Percentiles rank a stretch among this genome's conserved stretches.
phyloP scores from a whole-genome alignment of 2,888 invertebrate species.

The Rhabditoides inermis region DNA sequence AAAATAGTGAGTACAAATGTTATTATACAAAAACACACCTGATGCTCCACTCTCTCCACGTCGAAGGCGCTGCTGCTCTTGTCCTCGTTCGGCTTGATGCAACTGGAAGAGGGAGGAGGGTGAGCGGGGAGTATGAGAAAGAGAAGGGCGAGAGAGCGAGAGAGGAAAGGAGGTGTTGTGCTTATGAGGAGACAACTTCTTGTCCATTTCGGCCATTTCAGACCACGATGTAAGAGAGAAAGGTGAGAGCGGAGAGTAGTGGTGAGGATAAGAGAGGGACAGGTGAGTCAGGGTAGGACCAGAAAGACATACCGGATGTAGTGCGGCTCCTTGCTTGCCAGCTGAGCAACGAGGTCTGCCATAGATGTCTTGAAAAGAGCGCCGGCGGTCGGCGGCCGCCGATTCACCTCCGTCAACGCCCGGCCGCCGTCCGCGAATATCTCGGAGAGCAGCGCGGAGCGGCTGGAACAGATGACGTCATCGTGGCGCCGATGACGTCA shows the following conservation, averaged over 20 bases:
- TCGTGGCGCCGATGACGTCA: no score
- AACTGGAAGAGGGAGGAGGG: no score
- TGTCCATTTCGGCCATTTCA: slow-evolving; percentile 89
- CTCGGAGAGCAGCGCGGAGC: slow-evolving; percentile 62
- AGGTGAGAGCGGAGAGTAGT: no score
- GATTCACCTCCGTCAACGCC: slow-evolving; percentile 82
- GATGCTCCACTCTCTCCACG: slow-evolving; percentile 65
- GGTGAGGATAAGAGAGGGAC: no score
- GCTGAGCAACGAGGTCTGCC: slow-evolving; percentile 75
- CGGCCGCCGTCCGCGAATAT: slow-evolving; percentile 97
- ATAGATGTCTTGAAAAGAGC: slow-evolving; percentile 87
- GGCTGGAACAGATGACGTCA: slow-evolving; percentile 11
- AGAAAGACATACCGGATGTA: no score
- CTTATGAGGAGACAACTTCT: slow-evolving; percentile 71
- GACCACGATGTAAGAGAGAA: no score
- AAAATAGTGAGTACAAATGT: no score
- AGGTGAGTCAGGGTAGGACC: no score
- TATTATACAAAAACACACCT: slow-evolving; percentile 49
- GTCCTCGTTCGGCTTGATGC: slow-evolving; percentile 90
- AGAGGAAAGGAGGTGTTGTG: no score
- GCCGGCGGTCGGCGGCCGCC: slow-evolving; percentile 86
- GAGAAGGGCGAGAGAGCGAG: no score
- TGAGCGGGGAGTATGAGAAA: no score
- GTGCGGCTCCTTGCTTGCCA: slow-evolving; percentile 68
- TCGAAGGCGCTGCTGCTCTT: slow-evolving; percentile 81